Evolutionary conservation across 2,888 invertebrate genomes (phyloP).

Genomic region (Neoaliturus tenellus): DNA sequence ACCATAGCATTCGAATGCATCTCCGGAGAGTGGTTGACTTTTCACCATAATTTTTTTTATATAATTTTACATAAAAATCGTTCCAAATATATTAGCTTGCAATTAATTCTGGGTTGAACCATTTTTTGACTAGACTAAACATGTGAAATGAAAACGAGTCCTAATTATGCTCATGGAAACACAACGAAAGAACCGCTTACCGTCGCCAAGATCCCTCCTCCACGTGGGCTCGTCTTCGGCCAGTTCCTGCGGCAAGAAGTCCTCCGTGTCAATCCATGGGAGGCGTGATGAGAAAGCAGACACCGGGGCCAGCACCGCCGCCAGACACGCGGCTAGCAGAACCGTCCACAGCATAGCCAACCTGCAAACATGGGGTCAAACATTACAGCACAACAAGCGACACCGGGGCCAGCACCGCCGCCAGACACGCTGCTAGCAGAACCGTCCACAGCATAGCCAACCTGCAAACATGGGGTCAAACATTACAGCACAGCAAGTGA

Average conservation of each 20-base stretch:
- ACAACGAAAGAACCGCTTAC: not conserved
- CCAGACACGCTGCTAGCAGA: not conserved
- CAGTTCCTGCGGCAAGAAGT: conserved; percentile 1
- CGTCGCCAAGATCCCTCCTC: conserved; percentile 34
- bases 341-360: conserved; percentile 37
- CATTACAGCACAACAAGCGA: not conserved
- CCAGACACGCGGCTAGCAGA: not conserved
- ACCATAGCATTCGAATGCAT: no score
- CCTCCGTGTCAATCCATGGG: conserved; percentile 28
- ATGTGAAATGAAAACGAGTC: no score
- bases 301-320: not conserved
- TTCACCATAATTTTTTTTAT: no score
- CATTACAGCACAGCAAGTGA: not conserved
- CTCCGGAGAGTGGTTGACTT: no score
- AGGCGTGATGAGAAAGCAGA: conserved; percentile 12
- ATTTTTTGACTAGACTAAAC: no score
- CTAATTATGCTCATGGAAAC: no score
- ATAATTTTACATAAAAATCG: no score
- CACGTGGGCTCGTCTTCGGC: conserved; percentile 13
- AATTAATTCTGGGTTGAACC: no score
- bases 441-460: conserved; percentile 34
- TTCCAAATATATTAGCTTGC: no score
- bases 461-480: conserved; percentile 9
- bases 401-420: not conserved
- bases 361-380: not conserved